These are phyloP conservation scores for Sciaenops ocellatus DNA, from an alignment of 2,797 vertebrate species.

Conservation along the genomic window DNA sequence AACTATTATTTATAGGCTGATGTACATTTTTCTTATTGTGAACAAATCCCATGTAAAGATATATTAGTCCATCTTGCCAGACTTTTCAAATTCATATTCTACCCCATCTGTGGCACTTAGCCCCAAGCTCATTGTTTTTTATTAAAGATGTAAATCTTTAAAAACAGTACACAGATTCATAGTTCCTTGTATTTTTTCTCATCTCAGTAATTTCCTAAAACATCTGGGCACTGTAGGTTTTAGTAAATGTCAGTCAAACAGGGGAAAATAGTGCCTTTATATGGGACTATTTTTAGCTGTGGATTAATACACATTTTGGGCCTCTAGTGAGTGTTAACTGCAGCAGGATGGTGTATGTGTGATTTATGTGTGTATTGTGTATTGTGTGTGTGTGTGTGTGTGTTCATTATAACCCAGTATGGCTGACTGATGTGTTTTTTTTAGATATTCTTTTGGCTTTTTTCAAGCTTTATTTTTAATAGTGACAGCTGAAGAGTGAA, in stretches of 20 bases:
- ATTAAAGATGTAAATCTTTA: background rate
- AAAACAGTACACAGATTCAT: background rate
- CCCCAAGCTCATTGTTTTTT: background rate
- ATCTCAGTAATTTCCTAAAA: background rate
- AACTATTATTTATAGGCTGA: background rate
- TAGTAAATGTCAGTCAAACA: background rate
- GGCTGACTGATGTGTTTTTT: background rate
- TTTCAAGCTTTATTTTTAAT: too few species aligned
- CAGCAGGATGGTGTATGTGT: background rate
- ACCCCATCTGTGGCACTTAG: background rate
- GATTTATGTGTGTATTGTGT: too few species aligned
- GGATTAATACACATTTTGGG: slow-evolving; percentile 15
- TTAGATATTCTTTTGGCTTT: too few species aligned
- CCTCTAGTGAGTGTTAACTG: background rate
- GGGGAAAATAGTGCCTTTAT: slow-evolving; percentile 1
- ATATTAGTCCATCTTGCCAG: background rate
- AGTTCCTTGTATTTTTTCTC: background rate
- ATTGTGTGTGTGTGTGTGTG: too few species aligned
- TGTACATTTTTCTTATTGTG: background rate
- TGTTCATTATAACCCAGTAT: background rate
- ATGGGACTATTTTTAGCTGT: slow-evolving; percentile 5
- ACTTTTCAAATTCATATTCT: slow-evolving; percentile 11
- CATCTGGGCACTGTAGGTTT: background rate
- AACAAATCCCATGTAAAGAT: background rate
- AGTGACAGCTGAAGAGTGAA: too few species aligned